These are phyloP conservation scores for Eutrigla gurnardus DNA, from an alignment of 2,797 vertebrate species.

Conservation along the genomic window DNA sequence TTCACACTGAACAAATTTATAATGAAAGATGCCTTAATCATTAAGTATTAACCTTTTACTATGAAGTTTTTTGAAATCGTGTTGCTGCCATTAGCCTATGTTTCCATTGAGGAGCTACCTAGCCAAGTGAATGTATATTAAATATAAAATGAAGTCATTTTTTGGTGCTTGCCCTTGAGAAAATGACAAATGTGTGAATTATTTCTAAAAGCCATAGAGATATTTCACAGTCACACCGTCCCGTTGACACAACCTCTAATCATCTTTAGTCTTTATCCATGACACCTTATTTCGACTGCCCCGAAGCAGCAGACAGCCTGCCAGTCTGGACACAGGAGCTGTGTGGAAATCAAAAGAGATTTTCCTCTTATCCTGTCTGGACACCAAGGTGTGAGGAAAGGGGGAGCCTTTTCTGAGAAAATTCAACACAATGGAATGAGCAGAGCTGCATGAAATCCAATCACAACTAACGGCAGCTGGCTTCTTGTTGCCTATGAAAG, in stretches of 20 bases:
- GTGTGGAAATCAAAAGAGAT: conserved; percentile 72
- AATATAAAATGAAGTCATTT: conserved; percentile 23
- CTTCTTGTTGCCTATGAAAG: conserved; percentile 54
- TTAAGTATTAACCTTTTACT: conserved; percentile 6
- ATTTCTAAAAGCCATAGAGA: conserved; percentile 42
- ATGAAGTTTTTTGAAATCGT: neutral
- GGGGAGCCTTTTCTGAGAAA: conserved; percentile 48
- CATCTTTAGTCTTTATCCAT: conserved; percentile 71
- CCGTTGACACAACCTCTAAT: conserved; percentile 68
- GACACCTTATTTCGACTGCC: conserved; percentile 66
- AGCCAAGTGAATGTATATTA: conserved; percentile 30
- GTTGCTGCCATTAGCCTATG: neutral
- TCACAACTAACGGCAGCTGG: conserved; percentile 68
- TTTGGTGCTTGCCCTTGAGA: conserved; percentile 16
- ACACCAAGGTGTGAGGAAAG: conserved; percentile 58
- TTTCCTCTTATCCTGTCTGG: conserved; percentile 66
- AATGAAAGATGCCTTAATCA: conserved; percentile 5
- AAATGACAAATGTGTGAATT: conserved; percentile 33
- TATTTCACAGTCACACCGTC: conserved; percentile 55
- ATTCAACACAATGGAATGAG: conserved; percentile 69
- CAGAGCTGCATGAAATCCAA: conserved; percentile 75
- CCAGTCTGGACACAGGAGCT: conserved; percentile 50
- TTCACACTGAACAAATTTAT: conserved; percentile 18
- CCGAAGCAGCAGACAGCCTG: conserved; percentile 52
- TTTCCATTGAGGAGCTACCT: conserved; percentile 1